phyloP scores from a whole-genome alignment of 2,888 invertebrate species.

The Prenolepis imparis region DNA sequence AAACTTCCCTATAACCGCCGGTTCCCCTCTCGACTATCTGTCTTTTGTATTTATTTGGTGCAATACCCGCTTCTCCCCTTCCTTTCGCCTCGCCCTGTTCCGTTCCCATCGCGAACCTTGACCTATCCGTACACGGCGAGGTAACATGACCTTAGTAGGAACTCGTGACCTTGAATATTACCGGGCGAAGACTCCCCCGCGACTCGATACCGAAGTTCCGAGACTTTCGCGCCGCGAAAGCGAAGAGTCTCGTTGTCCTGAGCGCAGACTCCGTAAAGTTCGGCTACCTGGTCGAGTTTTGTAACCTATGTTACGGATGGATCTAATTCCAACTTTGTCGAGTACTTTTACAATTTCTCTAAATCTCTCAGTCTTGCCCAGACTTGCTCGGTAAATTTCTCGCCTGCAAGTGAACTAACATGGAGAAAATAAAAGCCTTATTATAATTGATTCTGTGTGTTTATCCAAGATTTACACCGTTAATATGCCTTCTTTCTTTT shows the following conservation, averaged over 20 bases:
- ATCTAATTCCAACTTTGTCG: constrained; percentile 51
- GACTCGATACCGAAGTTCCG: constrained; percentile 73
- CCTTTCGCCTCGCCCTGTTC: neutral
- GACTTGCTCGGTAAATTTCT: neutral
- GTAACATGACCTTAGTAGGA: constrained; percentile 63
- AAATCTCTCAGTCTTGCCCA: constrained; percentile 10
- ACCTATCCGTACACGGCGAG: constrained; percentile 63
- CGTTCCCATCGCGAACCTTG: constrained; percentile 70
- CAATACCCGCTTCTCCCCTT: constrained; percentile 55
- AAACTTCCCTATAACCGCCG: constrained; percentile 76
- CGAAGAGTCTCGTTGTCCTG: constrained; percentile 72
- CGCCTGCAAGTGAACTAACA: neutral
- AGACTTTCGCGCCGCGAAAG: constrained; percentile 71
- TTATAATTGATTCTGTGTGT: neutral
- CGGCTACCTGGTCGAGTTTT: constrained; percentile 58
- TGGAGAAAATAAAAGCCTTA: neutral
- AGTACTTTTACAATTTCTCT: constrained; percentile 53
- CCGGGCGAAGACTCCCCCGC: constrained; percentile 55
- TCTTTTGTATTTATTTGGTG: constrained; percentile 73
- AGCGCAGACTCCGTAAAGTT: constrained; percentile 66
- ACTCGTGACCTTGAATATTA: constrained; percentile 73
- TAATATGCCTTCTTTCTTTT: neutral
- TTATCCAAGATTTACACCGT: neutral
- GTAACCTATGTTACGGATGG: constrained; percentile 47
- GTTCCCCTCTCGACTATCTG: constrained; percentile 62